Base-by-base conservation (phyloP, 53 echinoderm and acorn worm genomes). In the Crossaster papposus region DNA sequence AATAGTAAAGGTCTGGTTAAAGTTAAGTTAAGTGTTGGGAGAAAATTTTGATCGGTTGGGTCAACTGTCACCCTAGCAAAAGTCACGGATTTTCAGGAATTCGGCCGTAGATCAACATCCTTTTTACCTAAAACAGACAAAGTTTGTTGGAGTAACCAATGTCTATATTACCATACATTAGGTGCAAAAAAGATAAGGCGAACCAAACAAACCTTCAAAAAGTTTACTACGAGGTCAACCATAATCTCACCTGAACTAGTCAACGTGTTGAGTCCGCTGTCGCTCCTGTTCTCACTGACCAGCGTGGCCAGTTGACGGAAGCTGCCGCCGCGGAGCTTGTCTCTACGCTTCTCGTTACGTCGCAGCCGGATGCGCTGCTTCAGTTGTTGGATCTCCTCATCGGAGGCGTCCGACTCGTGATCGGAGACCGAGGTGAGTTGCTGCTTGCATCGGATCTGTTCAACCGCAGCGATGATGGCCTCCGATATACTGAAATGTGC, bases 401-500 rank as follows among this genome's bases (percentile, higher is more conserved):
- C 99, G 6, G 96, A 96, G 10, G 90, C 96, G 44, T 99, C 99
- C 0, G 99, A 99, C 54, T 99, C 99, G 63, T 96, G 93, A 36
- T 99, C 95, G 8, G 93, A 95, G 6, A 81, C 78, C 22, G 92
- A 82, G n/a, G 64, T 68, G n/a, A 65, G 79, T 44, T 93, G 81
- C 90, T 94, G 92, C 51, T 89, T 93, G 78, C 96, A 96, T 64
- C 96, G 96, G 93, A 99, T 99, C 88, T 99, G 99, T 36, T 99
- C 99, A 13, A 99, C 94, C 1, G 99, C 99, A 3, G 99, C 93
- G 30, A 99, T 98, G 85, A 98, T 98, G 50, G 99, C 99, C 78
- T 98, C 99, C 0, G 99, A 98, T 63, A 98, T 98, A 62, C 96
- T 94, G 87, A 98, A 98, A 74, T 98, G 99, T 33, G 99, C 99